Percentiles rank a stretch among this genome's conserved stretches.
These are phyloP conservation scores for Myrmecobius fasciatus DNA, from an alignment of 2,113 vertebrate genomes.

Conservation along the genomic window DNA sequence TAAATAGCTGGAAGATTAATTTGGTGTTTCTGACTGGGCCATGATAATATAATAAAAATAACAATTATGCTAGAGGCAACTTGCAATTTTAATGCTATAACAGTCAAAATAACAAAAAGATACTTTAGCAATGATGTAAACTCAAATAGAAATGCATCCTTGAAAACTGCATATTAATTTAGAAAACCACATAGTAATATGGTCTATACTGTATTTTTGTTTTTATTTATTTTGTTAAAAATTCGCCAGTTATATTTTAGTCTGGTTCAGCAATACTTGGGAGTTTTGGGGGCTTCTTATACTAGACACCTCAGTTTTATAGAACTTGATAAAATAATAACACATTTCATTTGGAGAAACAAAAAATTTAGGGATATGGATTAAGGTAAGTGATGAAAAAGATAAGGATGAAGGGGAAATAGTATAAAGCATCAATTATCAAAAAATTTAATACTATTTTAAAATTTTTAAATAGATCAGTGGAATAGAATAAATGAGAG, in stretches of 20 bases:
- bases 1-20: neutral
- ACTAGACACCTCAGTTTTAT: neutral
- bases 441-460: neutral
- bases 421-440: neutral
- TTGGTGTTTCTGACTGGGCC: neutral
- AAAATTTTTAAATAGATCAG: neutral
- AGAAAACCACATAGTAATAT: neutral
- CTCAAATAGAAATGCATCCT: neutral
- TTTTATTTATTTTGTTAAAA: neutral
- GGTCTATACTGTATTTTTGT: neutral
- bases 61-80: neutral
- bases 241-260: neutral
- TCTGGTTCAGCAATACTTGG: neutral
- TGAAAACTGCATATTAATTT: neutral
- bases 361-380: neutral
- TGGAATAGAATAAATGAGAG: neutral
- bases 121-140: neutral
- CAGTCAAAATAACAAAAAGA: neutral
- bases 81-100: neutral
- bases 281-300: neutral
- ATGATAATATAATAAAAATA: neutral
- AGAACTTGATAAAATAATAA: neutral
- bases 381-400: neutral
- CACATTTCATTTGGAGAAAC: neutral
- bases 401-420: neutral